Evolutionary conservation across 2,113 vertebrate genomes (phyloP).

Genomic region (Chlamydotis undulata): DNA sequence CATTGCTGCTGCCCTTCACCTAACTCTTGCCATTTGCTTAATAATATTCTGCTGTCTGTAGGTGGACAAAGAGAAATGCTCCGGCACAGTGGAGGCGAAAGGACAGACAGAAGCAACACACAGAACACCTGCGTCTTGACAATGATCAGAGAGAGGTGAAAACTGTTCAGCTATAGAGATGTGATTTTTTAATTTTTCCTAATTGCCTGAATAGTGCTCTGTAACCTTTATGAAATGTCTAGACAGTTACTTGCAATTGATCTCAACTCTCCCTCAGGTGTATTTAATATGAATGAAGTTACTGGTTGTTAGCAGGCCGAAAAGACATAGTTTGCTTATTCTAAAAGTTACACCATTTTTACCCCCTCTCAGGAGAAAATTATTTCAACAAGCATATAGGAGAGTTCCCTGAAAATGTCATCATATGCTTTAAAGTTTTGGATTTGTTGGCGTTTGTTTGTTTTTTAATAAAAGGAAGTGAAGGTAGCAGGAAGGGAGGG

Average conservation of each 20-base stretch:
- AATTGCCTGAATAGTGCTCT: background rate
- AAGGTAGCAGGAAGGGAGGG: background rate
- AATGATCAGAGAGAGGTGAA: constrained; percentile 97
- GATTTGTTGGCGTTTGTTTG: background rate
- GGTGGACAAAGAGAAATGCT: constrained; percentile 96
- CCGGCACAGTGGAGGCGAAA: constrained; percentile 95
- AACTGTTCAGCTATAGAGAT: constrained; percentile 7
- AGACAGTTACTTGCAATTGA: background rate
- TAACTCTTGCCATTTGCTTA: background rate
- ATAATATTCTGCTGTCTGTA: constrained; percentile 45
- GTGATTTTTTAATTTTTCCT: background rate
- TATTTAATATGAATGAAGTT: background rate
- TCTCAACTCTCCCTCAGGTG: background rate
- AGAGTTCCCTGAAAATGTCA: background rate
- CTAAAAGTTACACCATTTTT: background rate
- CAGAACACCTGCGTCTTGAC: constrained; percentile 94
- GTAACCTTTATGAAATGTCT: background rate
- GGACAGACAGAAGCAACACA: constrained; percentile 95
- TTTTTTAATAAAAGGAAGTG: background rate
- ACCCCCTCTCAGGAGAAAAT: background rate
- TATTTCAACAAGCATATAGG: background rate
- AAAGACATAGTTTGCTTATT: background rate
- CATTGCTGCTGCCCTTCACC: background rate
- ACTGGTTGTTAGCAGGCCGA: background rate
- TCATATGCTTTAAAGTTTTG: background rate